Evolutionary conservation across 2,888 invertebrate genomes (phyloP), one percentile per base, ranked within the genome.

Genomic region (Emmelina monodactyla): DNA sequence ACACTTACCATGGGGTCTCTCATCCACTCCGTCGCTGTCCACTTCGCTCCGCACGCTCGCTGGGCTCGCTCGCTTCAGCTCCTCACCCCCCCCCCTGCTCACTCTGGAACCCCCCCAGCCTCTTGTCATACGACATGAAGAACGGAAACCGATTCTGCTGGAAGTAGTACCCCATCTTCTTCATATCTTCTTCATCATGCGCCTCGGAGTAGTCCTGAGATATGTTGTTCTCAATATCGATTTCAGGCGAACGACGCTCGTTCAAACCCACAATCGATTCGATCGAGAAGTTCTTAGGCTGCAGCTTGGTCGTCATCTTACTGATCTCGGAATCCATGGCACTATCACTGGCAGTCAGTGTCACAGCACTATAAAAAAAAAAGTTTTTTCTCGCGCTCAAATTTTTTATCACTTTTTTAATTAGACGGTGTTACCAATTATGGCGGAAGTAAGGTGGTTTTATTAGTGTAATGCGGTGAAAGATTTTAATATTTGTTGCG

Each of bases 231-330:
- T 79, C 79, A 1, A 79, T 78, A 54, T 79, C 79, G 48, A 79
- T 79, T 44, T 76, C 79, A 0, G 78, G 79, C 1, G 75, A 75
- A 34, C 73, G 50, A 1, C 69, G 49, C 12, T 70, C 62, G 37
- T 53, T 68, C 3, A 78, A 45, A 0, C 81, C 81, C 1, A 85
- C 85, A 33, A 85, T 75, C 22, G 85, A 85, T 61, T 85, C 85
- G n/a, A 85, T 85, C 0, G 85, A 84, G 52, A 85, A 85, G 38
- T 85, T 85, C 44, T 83, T 84, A 15, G 85, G 80, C 31, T 84
- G 82, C 14, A 75, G 57, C 45, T 78, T 76, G 2, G 76, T 75
- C 34, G 62, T 63, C 58, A 71, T 67, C 48, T 71, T 73, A 44
- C 60, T 72, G 28, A 68, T 67, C 48, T 79, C 78, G 35, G 75